Evolutionary conservation across 2,113 vertebrate genomes (phyloP).

Genomic region (Heteronetta atricapilla): DNA sequence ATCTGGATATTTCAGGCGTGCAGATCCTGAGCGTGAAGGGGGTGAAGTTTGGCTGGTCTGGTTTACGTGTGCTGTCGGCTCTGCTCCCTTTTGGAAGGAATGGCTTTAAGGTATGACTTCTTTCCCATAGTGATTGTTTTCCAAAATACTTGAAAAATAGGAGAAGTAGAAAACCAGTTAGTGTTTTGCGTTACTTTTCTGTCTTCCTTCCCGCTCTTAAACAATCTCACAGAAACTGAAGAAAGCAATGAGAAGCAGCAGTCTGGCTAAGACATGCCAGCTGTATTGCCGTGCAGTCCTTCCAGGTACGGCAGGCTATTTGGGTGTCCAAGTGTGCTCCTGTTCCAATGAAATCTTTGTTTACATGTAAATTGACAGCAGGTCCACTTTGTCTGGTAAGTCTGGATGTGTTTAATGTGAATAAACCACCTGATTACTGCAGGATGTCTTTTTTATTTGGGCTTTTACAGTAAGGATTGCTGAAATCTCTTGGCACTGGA

Average conservation of each 20-base stretch:
- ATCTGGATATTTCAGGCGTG: background rate
- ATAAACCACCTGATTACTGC: background rate
- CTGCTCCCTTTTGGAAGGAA: background rate
- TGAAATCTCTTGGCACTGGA: background rate
- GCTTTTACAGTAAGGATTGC: background rate
- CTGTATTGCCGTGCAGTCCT: background rate
- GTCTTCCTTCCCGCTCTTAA: background rate
- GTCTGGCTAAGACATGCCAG: background rate
- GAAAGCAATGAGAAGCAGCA: background rate
- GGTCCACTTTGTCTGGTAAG: background rate
- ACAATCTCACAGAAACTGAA: background rate
- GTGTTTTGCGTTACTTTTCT: background rate
- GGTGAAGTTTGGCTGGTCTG: background rate
- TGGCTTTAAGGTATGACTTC: background rate
- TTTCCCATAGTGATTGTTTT: background rate
- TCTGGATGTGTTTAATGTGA: background rate
- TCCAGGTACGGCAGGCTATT: background rate
- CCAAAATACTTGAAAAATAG: background rate
- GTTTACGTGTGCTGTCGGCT: background rate
- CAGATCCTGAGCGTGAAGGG: background rate
- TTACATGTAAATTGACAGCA: background rate
- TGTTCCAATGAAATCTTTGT: background rate
- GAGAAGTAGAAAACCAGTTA: background rate
- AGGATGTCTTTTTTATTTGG: background rate
- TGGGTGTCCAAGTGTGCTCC: background rate